Evolutionary conservation across 1,140 invertebrate genomes (phyloP).

Genomic region (Calliopsis andreniformis): DNA sequence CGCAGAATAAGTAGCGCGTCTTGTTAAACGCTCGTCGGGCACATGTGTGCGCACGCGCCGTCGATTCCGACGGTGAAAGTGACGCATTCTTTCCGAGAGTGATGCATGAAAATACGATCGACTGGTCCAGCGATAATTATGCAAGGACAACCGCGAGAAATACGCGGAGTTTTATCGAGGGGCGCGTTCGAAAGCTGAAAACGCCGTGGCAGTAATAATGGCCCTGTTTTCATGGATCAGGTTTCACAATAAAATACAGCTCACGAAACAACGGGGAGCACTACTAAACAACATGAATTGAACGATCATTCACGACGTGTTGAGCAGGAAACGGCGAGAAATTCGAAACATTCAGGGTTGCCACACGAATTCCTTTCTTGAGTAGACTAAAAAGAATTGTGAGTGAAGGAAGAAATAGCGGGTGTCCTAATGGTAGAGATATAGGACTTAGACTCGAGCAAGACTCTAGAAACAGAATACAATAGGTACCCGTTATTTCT

Average conservation of each 20-base stretch:
- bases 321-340: not conserved
- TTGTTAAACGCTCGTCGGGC: conserved; percentile 13
- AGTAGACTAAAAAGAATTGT: too few species aligned
- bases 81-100: not conserved
- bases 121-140: not conserved
- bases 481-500: too few species aligned
- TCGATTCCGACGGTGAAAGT: conserved; percentile 21
- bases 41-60: not conserved
- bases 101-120: conserved; percentile 22
- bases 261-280: too few species aligned
- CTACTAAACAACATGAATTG: conserved; percentile 8
- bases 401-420: too few species aligned
- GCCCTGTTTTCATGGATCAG: not conserved
- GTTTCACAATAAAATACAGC: conserved; percentile 20
- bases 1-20: not conserved
- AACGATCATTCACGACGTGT: not conserved
- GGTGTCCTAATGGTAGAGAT: too few species aligned
- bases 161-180: conserved; percentile 7
- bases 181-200: not conserved
- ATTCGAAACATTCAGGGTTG: not conserved
- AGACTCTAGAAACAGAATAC: too few species aligned
- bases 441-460: too few species aligned
- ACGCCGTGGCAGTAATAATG: not conserved
- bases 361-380: not conserved
- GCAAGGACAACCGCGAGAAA: not conserved